phyloP scores from a whole-genome alignment of 2,888 invertebrate species.

The Nomada lathburiana region DNA sequence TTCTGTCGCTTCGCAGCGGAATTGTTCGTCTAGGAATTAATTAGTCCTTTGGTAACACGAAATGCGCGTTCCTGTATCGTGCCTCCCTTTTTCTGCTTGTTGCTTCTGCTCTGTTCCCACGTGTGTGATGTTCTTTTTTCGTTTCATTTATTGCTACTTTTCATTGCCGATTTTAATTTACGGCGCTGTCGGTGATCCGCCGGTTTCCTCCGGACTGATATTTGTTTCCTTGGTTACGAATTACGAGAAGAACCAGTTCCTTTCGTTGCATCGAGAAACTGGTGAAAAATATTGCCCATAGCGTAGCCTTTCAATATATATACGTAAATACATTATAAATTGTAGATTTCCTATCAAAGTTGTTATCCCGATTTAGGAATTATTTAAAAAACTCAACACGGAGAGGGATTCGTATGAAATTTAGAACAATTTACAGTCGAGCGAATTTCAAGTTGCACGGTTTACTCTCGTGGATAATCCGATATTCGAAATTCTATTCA shows the following conservation, averaged over 20 bases:
- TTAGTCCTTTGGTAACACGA: conserved; percentile 39
- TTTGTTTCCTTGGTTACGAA: neutral
- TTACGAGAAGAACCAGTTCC: neutral
- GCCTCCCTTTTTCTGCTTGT: neutral
- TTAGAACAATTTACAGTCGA: too few relatives aligned
- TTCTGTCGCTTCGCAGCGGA: conserved; percentile 41
- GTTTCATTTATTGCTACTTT: neutral
- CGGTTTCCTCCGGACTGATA: neutral
- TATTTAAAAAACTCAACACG: too few relatives aligned
- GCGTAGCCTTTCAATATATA: too few relatives aligned
- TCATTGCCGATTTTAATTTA: conserved; percentile 35
- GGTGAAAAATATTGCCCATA: too few relatives aligned
- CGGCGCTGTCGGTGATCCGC: conserved; percentile 2
- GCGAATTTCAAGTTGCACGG: too few relatives aligned
- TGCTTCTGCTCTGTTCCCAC: neutral
- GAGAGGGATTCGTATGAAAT: too few relatives aligned
- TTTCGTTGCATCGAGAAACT: too few relatives aligned
- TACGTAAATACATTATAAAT: too few relatives aligned
- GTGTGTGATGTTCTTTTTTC: neutral
- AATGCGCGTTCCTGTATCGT: neutral
- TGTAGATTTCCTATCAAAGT: too few relatives aligned
- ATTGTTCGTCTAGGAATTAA: conserved; percentile 49
- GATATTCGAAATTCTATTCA: conserved; percentile 28
- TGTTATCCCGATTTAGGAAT: too few relatives aligned
- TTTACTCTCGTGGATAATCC: neutral